Evolutionary conservation across 2,888 invertebrate genomes (phyloP).

Genomic region (Tetranychus piercei): DNA sequence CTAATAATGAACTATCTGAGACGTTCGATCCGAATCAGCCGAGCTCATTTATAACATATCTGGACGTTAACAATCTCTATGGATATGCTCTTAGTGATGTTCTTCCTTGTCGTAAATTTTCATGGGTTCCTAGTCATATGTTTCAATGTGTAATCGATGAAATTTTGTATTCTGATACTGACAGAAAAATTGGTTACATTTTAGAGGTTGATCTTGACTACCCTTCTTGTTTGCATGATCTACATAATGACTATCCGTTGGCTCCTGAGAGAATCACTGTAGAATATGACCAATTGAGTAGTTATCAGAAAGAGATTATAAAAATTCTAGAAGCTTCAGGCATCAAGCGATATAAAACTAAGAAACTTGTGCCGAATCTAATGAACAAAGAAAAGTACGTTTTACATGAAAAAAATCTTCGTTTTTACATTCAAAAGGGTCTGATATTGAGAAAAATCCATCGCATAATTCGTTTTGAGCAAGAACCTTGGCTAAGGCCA

Average conservation of each 20-base stretch:
- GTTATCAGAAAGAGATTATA: background rate
- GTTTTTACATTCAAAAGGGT: background rate
- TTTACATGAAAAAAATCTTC: background rate
- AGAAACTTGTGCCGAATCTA: no score
- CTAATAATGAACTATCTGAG: no score
- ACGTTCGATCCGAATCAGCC: no score
- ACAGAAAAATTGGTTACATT: constrained; percentile 16
- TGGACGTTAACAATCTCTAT: no score
- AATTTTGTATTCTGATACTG: background rate
- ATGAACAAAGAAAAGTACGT: constrained; percentile 16
- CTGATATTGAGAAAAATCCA: background rate
- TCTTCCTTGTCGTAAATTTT: constrained; percentile 18
- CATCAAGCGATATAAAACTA: no score
- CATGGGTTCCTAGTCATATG: constrained; percentile 9
- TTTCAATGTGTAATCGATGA: background rate
- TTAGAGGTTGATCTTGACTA: constrained; percentile 22
- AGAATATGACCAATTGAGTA: constrained; percentile 2
- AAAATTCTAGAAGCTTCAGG: background rate
- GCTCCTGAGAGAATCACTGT: constrained; percentile 20
- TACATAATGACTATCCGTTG: constrained; percentile 21
- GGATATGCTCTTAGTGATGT: constrained; percentile 15
- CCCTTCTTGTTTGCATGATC: constrained; percentile 16
- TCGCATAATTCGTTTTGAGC: background rate
- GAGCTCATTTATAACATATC: no score
- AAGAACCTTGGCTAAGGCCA: constrained; percentile 25